These are phyloP conservation scores for Aphyosemion australe DNA, from an alignment of 2,113 vertebrate genomes.

Conservation along the genomic window DNA sequence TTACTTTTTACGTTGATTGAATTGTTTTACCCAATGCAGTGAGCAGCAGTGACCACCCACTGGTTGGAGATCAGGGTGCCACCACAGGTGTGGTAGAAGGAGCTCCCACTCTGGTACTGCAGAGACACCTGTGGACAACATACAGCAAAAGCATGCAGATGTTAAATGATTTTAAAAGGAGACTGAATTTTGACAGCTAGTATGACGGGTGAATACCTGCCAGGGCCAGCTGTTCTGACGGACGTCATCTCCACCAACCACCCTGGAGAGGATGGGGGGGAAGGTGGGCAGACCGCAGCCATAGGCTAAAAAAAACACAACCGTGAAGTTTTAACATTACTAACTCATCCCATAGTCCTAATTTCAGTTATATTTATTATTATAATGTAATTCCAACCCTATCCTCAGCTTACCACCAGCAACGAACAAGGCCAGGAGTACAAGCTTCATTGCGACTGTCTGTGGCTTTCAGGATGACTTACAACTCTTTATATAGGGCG, in stretches of 20 bases:
- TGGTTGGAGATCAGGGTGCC: slow-evolving; percentile 81
- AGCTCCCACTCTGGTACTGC: slow-evolving; percentile 75
- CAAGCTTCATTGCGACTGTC: slow-evolving; percentile 71
- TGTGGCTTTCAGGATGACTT: not conserved
- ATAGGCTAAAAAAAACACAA: slow-evolving; percentile 69
- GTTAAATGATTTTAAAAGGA: not conserved
- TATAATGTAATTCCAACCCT: not conserved
- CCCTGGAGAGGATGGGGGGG: slow-evolving; percentile 64
- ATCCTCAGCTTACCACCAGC: slow-evolving; percentile 74
- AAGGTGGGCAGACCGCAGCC: slow-evolving; percentile 74
- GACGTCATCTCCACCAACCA: slow-evolving; percentile 78
- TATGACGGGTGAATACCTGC: slow-evolving; percentile 68
- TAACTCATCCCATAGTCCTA: not conserved
- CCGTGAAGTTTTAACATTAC: not conserved
- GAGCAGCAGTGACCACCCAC: slow-evolving; percentile 89
- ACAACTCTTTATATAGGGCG: slow-evolving; percentile 47
- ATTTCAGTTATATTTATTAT: not conserved
- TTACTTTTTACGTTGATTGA: not conserved
- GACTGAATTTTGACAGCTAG: not conserved
- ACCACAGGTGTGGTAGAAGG: slow-evolving; percentile 85
- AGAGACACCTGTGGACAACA: slow-evolving; percentile 82
- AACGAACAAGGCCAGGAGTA: slow-evolving; percentile 79
- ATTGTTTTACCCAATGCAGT: slow-evolving; percentile 82
- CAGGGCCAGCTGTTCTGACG: slow-evolving; percentile 79
- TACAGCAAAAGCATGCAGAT: not conserved